Base-by-base conservation (phyloP, 2,797 vertebrate species). In the Heterohyrax brucei region DNA sequence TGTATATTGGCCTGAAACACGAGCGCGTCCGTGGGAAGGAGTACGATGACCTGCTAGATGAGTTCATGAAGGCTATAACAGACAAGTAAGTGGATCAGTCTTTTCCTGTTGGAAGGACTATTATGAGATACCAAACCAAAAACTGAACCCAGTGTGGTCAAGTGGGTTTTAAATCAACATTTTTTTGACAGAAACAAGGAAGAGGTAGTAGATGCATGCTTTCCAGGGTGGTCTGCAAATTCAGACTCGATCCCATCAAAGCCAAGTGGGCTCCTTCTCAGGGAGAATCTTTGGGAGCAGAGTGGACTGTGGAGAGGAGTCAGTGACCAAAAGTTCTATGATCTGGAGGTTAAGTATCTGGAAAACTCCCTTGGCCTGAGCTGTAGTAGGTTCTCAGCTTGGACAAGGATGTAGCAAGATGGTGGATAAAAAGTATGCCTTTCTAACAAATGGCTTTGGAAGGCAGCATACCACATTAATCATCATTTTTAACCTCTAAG, bases 1-100 rank as follows among this genome's bases (percentile, higher is more conserved):
- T 99, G 96, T 99, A 99, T 98, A 99, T 99, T 21, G 99, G 99
- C 89, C 98, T 99, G 98, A 99, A 99, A 98, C 99, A 99, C 98
- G 99, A 99, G 97, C 98, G 99, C 33, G 98, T 99, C 89, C 98
- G 99, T 95, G 99, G 99, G 94, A 99, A 99, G 97, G 98, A 99
- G 79, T 99, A 99, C 8, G 99, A 99, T 21, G 99, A 99, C 0
- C 98, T 99, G 93, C 98, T 99, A 80, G 99, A 99, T 1, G 99
- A 99, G 98, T 99, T 99, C 98, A 99, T 99, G 99, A 99, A 99
- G 98, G 99, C 99, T 0, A 99, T 99, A 94, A 99, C 99, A 1
- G 98, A 99, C 98, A 99, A 99, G 99, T 99, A 98, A 99, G 99
- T 98, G 96, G 93, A 81, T 30, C 53, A 9, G 10, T 30, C n/a